phyloP scores from a whole-genome alignment of 92 coral and sea anemone genomes.

The Porites rus region DNA sequence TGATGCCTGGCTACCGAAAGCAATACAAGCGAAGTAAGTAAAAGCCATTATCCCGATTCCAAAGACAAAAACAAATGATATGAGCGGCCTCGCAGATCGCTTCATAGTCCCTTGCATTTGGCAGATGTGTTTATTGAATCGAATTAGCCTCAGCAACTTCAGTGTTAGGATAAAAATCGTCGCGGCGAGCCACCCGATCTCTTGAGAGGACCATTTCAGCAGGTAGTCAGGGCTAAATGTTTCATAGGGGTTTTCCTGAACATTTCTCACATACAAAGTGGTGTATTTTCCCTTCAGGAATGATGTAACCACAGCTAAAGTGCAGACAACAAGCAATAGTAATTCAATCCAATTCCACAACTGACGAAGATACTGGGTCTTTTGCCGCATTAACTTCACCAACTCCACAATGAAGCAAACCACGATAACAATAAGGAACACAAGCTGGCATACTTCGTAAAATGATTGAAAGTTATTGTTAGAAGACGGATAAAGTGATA shows the following conservation, averaged over 20 bases:
- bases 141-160: slow-evolving; percentile 72
- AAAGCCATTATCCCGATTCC: slow-evolving; percentile 68
- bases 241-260: slow-evolving; percentile 75
- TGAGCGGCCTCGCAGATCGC: slow-evolving; percentile 65
- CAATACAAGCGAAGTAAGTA: slow-evolving; percentile 74
- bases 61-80: slow-evolving; percentile 74
- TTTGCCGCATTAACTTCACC: slow-evolving; percentile 71
- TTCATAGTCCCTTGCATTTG: slow-evolving; percentile 78
- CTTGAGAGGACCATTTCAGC: slow-evolving; percentile 75
- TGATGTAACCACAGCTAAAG: slow-evolving; percentile 72
- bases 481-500: slow-evolving; percentile 67
- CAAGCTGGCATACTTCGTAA: slow-evolving; percentile 75
- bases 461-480: slow-evolving; percentile 66
- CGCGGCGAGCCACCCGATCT: slow-evolving; percentile 64
- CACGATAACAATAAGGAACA: slow-evolving; percentile 72
- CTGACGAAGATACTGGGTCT: slow-evolving; percentile 50
- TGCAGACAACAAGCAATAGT: slow-evolving; percentile 53
- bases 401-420: slow-evolving; percentile 67
- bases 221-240: slow-evolving; percentile 78
- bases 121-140: slow-evolving; percentile 75
- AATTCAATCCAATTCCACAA: slow-evolving; percentile 88
- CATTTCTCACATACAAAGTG: slow-evolving; percentile 66
- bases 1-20: slow-evolving; percentile 60
- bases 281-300: slow-evolving; percentile 80
- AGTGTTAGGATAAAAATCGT: slow-evolving; percentile 77